Evolutionary conservation across 2,888 invertebrate species (phyloP), one percentile per base, ranked within the genome.

Genomic region (Lacanobia wlatinum): DNA sequence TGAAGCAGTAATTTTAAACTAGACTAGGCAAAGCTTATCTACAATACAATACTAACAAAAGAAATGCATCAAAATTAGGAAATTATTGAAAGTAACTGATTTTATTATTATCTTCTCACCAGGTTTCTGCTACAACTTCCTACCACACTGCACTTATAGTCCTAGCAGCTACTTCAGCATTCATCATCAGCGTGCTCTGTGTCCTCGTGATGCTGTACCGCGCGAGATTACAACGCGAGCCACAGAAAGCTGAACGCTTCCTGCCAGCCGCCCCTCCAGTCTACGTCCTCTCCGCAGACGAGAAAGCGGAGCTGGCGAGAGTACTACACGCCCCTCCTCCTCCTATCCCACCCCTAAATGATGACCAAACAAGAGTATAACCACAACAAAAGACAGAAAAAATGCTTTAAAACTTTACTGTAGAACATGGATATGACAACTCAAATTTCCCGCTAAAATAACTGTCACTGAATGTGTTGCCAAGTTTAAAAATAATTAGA

Each of bases 131-230:
- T 43, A 96, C 97, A 40, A 97, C 97, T 10, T 97, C 97, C 0
- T 98, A 98, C 88, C 98, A 98, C 90, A 97, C 98, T 16, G 98
- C 98, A 56, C 96, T 98, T 28, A 97, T 98, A 84, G 98, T 98
- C 21, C 95, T 98, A 67, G 98, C 98, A 38, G 98, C 98, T 1
- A 97, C 97, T 10, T 98, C 98, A 7, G 98, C 98, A 0, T 98
- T 98, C 88, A 96, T 98, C 71, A 98, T 98, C 90, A 98, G 98
- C 89, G 97, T 98, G 28, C 96, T 98, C 28, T 97, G 98, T 43
- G 97, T 98, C 6, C 96, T 98, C 18, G 96, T 98, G 4, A 97
- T 98, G 96, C 93, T 98, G 18, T 98, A 98, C 91, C 97, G 98
- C 16, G 96, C 96, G 16, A 91, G 95, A 75, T 89, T 97, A 40